Conservation (phyloP, 2,888 invertebrate genomes). For the Tricholauxania praeusta region DNA sequence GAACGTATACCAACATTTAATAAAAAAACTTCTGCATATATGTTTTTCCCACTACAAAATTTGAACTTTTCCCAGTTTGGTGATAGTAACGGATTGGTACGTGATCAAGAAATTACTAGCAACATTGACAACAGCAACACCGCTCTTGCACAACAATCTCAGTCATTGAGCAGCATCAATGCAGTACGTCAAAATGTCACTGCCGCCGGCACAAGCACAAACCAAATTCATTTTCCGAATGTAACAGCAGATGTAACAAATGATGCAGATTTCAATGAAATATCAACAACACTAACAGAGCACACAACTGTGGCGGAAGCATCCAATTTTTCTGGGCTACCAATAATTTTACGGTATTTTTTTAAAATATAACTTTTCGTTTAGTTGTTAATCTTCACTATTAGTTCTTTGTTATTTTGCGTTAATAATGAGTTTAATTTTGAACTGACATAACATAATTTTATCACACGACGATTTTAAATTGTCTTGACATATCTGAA, state of each 20-base stretch:
- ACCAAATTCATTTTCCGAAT: background rate
- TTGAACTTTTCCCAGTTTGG: too few species aligned
- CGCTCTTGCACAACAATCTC: background rate
- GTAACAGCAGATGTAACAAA: background rate
- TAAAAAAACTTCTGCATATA: constrained; percentile 3
- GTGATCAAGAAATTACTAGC: too few species aligned
- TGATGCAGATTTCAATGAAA: constrained; percentile 11
- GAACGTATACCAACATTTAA: background rate
- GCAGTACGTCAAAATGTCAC: constrained; percentile 41
- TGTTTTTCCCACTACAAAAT: constrained; percentile 13
- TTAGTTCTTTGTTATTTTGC: background rate
- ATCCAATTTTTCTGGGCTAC: background rate
- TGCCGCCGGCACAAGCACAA: constrained; percentile 13
- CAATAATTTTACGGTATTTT: constrained; percentile 22
- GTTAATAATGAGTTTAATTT: constrained; percentile 34
- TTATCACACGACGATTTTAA: too few species aligned
- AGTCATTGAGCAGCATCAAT: constrained; percentile 38
- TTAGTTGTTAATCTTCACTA: background rate
- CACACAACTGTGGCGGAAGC: background rate
- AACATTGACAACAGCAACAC: too few species aligned
- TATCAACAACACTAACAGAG: background rate
- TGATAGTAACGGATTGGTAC: too few species aligned
- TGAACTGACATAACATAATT: constrained; percentile 6
- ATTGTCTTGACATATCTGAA: too few species aligned
- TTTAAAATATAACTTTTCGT: background rate